Evolutionary conservation across 2,888 invertebrate genomes (phyloP).

Genomic region (Augochlorella aurata): DNA sequence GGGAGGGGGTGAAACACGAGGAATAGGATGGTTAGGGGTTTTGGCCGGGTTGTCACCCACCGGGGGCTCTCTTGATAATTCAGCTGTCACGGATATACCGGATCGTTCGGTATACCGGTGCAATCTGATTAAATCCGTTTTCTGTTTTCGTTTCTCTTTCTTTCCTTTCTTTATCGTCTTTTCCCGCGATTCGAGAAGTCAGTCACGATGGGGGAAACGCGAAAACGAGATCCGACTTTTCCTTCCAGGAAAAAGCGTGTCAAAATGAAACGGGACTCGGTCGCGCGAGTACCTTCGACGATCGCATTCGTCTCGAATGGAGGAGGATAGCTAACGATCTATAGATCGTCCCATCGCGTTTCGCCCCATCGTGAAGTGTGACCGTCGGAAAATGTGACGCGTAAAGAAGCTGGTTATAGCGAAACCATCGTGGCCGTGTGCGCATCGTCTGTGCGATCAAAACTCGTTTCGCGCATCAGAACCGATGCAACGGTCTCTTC

Average conservation of each 20-base stretch:
- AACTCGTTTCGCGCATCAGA: slow-evolving; percentile 32
- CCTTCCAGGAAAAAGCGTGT: too few species aligned
- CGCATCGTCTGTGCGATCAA: slow-evolving; percentile 31
- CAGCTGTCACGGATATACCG: slow-evolving; percentile 67
- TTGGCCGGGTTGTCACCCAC: slow-evolving; percentile 74
- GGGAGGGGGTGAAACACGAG: slow-evolving; percentile 81
- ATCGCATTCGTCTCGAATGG: too few species aligned
- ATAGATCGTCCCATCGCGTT: not conserved
- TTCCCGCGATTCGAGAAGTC: slow-evolving; percentile 31
- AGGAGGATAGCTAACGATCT: too few species aligned
- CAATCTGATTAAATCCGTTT: slow-evolving; percentile 61
- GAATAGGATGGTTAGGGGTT: slow-evolving; percentile 75
- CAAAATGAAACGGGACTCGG: too few species aligned
- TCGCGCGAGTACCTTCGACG: too few species aligned
- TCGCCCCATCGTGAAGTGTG: slow-evolving; percentile 64
- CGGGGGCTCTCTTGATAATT: slow-evolving; percentile 73
- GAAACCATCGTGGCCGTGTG: slow-evolving; percentile 54
- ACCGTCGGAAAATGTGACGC: slow-evolving; percentile 36
- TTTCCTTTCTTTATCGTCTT: slow-evolving; percentile 22
- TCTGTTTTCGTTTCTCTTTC: slow-evolving; percentile 13
- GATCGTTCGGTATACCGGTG: slow-evolving; percentile 54
- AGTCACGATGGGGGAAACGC: slow-evolving; percentile 65
- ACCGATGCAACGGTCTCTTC: slow-evolving; percentile 43
- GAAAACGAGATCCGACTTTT: not conserved
- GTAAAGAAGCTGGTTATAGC: slow-evolving; percentile 38